Base-by-base conservation (phyloP, 2,113 vertebrate genomes). In the Chrysochloris asiatica region DNA sequence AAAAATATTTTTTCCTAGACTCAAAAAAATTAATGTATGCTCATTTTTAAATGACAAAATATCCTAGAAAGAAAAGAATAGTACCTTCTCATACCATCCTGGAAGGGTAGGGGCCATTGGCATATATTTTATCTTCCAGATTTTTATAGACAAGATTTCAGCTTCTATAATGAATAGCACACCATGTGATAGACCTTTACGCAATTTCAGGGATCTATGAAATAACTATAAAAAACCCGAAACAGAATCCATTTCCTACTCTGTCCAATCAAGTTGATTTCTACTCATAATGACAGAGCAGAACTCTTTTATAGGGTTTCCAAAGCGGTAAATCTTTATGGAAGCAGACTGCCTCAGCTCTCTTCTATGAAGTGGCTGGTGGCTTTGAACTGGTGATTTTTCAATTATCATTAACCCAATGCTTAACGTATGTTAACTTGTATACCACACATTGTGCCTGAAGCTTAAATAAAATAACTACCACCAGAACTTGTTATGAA, bases 21-120 rank as follows among this genome's bases (percentile, higher is more conserved):
- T 19, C n/a, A 7, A 76, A 80, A 56, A 80, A 56, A 61, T 21
- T 61, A 24, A 52, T 12, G 63, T 5, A 5, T 19, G 6, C 38
- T 77, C 92, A 63, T 82, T 48, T 72, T 81, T 80, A 89, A 48
- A 26, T 41, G 59, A 69, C 73, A 69, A 88, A 91, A 76, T 19
- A 65, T 48, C 54, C 50, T 33, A 47, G 63, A 36, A 79, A 79
- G 52, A 63, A 83, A 22, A 82, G 41, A 84, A 10, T 69, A 33
- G 41, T 38, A 41, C 11, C 89, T 30, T 52, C 4, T 59, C 14
- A 17, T 52, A 30, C 30, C 6, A 36, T 10, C 45, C n/a, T n/a
- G 22, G 21, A 65, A 14, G 30, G 17, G 6, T 89, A 26, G 26
- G 48, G 43, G 50, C 63, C 16, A 69, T 52, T 72, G 43, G 19